Conservation (phyloP, 2,113 vertebrate genomes). For the Taurulus bubalis region DNA sequence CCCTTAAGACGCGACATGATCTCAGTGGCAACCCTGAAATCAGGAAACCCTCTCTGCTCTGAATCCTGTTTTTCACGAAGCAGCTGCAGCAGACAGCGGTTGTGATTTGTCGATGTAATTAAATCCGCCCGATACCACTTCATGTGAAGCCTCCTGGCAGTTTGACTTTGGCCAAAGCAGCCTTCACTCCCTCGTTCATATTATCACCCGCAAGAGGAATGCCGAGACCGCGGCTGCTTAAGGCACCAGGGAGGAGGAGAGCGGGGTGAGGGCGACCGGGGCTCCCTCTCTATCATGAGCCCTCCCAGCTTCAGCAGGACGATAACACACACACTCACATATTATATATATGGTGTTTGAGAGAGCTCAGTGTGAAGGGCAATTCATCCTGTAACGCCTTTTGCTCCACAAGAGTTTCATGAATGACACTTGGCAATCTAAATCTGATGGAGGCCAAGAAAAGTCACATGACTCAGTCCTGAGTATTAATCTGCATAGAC, state of each 20-base stretch:
- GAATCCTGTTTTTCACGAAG: slow-evolving; percentile 16
- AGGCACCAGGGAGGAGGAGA: slow-evolving; percentile 53
- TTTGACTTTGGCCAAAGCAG: slow-evolving; percentile 28
- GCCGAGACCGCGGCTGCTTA: slow-evolving; percentile 70
- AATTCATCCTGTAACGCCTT: slow-evolving; percentile 20
- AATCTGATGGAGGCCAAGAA: slow-evolving; percentile 23
- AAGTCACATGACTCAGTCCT: slow-evolving; percentile 22
- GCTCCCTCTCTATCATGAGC: slow-evolving; percentile 7
- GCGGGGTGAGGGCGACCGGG: not conserved
- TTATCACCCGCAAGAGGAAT: slow-evolving; percentile 85
- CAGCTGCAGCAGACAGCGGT: slow-evolving; percentile 37
- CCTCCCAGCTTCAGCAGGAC: not conserved
- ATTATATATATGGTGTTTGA: not conserved
- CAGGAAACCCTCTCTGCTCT: slow-evolving; percentile 5
- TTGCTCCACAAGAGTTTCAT: slow-evolving; percentile 31
- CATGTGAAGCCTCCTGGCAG: slow-evolving; percentile 52
- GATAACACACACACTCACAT: slow-evolving; percentile 13
- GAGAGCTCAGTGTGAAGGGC: not conserved
- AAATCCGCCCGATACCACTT: slow-evolving; percentile 33
- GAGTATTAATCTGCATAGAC: slow-evolving; percentile 30
- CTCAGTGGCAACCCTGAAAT: not conserved
- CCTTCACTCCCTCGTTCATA: slow-evolving; percentile 63
- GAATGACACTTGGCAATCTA: slow-evolving; percentile 2
- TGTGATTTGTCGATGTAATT: slow-evolving; percentile 55
- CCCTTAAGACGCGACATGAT: not conserved